These are phyloP conservation scores for Gambusia yucatana DNA, from an alignment of 2,797 vertebrate species.

Conservation along the genomic window DNA sequence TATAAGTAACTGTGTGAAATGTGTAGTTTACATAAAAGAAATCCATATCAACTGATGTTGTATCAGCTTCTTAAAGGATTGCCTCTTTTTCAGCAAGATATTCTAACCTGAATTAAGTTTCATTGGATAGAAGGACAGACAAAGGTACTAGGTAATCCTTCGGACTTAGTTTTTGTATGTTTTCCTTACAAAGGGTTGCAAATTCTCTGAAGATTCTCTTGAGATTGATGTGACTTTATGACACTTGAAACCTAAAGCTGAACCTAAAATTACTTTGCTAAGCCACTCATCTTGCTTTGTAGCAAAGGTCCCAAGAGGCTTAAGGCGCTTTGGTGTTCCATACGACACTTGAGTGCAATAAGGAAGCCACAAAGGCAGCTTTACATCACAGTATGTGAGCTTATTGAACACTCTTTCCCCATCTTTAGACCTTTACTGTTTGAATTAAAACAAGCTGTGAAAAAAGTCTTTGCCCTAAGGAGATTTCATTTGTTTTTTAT, in stretches of 20 bases:
- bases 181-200: neutral
- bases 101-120: neutral
- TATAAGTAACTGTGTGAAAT: neutral
- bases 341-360: constrained; percentile 3
- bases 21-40: neutral
- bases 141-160: neutral
- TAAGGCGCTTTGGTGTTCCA: neutral
- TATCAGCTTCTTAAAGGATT: neutral
- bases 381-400: neutral
- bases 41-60: neutral
- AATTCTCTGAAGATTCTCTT: neutral
- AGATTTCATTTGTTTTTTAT: neutral
- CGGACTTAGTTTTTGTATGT: neutral
- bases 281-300: constrained; percentile 1
- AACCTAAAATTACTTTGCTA: neutral
- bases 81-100: neutral
- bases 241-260: constrained; percentile 9
- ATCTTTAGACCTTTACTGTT: neutral
- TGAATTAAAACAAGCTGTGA: neutral
- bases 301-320: neutral
- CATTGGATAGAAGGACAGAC: neutral
- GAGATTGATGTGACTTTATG: neutral
- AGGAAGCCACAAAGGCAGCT: neutral
- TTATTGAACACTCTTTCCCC: neutral
- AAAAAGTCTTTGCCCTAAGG: neutral